phyloP scores from a whole-genome alignment of 1,140 invertebrate species.

The Archivesica marissinica region DNA sequence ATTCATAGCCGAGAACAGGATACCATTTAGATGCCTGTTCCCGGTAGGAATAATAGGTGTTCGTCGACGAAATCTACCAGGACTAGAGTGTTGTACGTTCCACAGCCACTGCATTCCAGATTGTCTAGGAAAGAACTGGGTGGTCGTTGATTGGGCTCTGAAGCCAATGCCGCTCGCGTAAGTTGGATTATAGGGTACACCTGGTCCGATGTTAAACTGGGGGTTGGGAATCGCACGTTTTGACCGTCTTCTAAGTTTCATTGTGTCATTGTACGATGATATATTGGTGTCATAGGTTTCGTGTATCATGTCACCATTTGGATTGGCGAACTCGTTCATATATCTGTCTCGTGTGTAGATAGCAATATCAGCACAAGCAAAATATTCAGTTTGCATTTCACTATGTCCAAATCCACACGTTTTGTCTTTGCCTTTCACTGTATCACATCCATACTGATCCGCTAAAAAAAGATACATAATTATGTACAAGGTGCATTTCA shows the following conservation, averaged over 20 bases:
- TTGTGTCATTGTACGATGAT: not conserved
- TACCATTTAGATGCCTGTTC: conserved; percentile 11
- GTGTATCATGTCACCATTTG: not conserved
- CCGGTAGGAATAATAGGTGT: not conserved
- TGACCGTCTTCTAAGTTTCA: not conserved
- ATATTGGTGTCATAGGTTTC: not conserved
- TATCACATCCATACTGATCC: conserved; percentile 50
- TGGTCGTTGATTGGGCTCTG: not conserved
- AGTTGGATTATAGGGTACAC: not conserved
- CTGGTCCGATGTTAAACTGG: not conserved
- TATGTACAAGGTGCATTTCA: conserved; percentile 40
- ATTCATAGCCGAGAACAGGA: not conserved
- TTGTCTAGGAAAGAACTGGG: not conserved
- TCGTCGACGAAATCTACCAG: not conserved
- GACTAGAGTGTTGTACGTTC: not conserved
- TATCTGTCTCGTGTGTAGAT: conserved; percentile 13
- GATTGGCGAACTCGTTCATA: not conserved
- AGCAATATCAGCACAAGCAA: conserved; percentile 51
- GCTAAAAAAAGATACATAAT: no score
- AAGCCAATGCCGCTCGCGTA: not conserved
- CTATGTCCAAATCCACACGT: conserved; percentile 47
- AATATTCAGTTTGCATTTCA: conserved; percentile 51
- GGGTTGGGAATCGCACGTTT: not conserved
- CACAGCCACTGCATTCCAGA: not conserved
- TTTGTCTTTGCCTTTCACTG: not conserved